Evolutionary conservation across 1,140 invertebrate species (phyloP), one percentile per base, ranked within the genome.

Genomic region (Drosophila arawakana): DNA sequence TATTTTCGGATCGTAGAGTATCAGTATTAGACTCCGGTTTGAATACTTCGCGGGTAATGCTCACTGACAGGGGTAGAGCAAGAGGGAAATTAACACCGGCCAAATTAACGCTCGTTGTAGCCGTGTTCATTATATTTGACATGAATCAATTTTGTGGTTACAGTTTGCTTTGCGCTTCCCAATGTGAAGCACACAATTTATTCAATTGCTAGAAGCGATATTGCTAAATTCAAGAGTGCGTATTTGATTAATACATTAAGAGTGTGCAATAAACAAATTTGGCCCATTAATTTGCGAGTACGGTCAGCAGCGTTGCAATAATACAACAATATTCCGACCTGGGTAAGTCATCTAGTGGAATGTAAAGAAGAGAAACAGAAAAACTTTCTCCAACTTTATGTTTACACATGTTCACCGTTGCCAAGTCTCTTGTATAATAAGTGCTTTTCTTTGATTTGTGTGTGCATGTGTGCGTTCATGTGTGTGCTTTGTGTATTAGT

Each of bases 301-400:
- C 13, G 21, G 25, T n/a, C 11, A 37, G 2, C 34, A 35, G 44
- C 37, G 61, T 9, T 21, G 37, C 21, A 63, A 15, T 54, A 52
- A 25, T 8, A 41, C 9, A 41, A 11, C 21, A n/a, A 43, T 21
- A 25, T 25, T 21, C 25, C 18, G 8, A 10, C 13, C 35, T 9
- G 37, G 47, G 61, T 63, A 63, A 63, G 47, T 13, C 8, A 49
- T 2, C 13, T 41, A 43, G 49, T 52, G 47, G 61, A 54, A 62
- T 62, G 35, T 30, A 30, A 30, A 30, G 25, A 30, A 44, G 11
- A 35, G 49, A n/a, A 2, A 3, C 13, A 30, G 13, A 63, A 39
- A 47, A 73, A 73, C 71, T 73, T 73, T 73, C 71, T 55, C 65
- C 37, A 13, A 30, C 2, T 52, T 69, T 46, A 41, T 49, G 15